Evolutionary conservation across 2,113 vertebrate species (phyloP).

Genomic region (Periophthalmodon schlosseri): DNA sequence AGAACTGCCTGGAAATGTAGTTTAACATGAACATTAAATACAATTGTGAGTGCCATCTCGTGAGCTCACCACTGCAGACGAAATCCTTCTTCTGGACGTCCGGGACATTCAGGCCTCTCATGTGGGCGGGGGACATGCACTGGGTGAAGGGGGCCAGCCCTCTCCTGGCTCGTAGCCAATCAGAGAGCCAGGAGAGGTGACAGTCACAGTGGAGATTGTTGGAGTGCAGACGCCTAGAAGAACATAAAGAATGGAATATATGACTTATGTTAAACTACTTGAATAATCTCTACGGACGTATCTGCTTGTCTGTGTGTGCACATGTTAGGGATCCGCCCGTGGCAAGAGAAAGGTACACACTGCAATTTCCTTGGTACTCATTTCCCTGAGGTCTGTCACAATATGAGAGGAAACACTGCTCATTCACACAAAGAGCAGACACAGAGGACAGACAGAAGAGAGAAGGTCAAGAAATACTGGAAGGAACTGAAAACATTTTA

Average conservation of each 20-base stretch:
- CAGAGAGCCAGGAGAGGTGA: conserved; percentile 96
- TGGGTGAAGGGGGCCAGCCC: conserved; percentile 95
- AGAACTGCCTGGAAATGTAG: not conserved
- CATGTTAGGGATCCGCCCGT: not conserved
- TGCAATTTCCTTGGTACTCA: conserved; percentile 32
- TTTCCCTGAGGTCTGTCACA: conserved; percentile 44
- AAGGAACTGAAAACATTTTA: not conserved
- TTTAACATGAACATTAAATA: not conserved
- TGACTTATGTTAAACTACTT: conserved; percentile 4
- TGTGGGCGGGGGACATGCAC: conserved; percentile 92
- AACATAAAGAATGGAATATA: not conserved
- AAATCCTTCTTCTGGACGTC: conserved; percentile 98
- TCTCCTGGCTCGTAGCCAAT: conserved; percentile 92
- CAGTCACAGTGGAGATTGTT: conserved; percentile 97
- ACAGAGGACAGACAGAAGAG: not conserved
- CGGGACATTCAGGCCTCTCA: conserved; percentile 93
- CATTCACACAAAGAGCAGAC: conserved; percentile 15
- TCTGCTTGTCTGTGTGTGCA: not conserved
- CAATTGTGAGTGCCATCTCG: not conserved
- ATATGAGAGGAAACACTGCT: conserved; percentile 41
- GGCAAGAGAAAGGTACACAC: conserved; percentile 1
- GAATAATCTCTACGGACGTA: not conserved
- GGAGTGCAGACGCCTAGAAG: conserved; percentile 90
- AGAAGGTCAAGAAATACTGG: not conserved
- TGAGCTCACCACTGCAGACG: conserved; percentile 85